Base-by-base conservation (phyloP, 1,140 invertebrate genomes). In the Schlechtendalia chinensis region DNA sequence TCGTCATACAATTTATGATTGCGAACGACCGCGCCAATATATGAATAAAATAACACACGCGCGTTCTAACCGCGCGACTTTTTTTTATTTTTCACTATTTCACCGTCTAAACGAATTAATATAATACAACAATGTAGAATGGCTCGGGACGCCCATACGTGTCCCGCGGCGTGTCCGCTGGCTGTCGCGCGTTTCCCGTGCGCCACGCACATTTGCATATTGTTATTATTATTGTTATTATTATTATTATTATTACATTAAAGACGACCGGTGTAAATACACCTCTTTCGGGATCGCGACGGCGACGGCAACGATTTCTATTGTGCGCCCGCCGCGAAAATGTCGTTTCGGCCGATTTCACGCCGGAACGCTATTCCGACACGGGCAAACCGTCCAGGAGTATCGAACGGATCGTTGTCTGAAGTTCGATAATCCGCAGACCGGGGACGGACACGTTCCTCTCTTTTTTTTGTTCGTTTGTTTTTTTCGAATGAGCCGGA, bases 31-130 rank as follows among this genome's bases (percentile, higher is more conserved):
- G 29, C 27, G 16, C 19, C 63, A 5, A 14, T 19, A 19, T 63
- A 63, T n/a, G 8, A 65, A 39, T 32, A n/a, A 63, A 29, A 63
- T 6, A 47, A 39, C 8, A 39, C 65, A 19, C 63, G 45, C 65
- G 39, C 32, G 32, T 3, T 39, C 8, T 39, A 39, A 39, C 32
- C 22, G 11, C 67, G 67, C 16, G 67, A 24, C 17, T 17, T 11
- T 61, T 63, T 61, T 58, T 61, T 22, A n/a, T 24, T 50, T 50
- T 50, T 14, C 12, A 27, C 67, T 8, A 6, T 50, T 50, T 8
- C 16, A 5, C 45, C 56, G 74, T 77, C 74, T 47, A 77, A 77
- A 77, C 74, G 74, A 77, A 77, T 77, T 77, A 77, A 47, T 32
- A 77, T 56, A 77, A 77, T 77, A n/a, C n/a, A 77, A 77, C 27